These are phyloP conservation scores for Macquaria ambigua DNA, from an alignment of 2,113 vertebrate species.

Conservation along the genomic window DNA sequence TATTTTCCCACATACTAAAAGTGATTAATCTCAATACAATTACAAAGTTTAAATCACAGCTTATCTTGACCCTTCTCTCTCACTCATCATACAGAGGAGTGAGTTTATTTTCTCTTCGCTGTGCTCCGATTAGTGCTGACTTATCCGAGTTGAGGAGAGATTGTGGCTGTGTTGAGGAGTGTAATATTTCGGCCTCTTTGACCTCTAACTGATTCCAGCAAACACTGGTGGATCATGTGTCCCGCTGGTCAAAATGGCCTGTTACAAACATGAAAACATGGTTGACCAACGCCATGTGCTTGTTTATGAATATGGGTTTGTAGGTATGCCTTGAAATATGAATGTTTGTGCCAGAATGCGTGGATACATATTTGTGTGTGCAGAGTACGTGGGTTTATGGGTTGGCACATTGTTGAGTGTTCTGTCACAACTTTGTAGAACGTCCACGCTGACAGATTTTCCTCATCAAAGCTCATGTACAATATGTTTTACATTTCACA, in stretches of 20 bases:
- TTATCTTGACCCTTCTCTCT: constrained; percentile 50
- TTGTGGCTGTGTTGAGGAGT: constrained; percentile 7
- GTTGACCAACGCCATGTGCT: constrained; percentile 3
- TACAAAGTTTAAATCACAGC: constrained; percentile 12
- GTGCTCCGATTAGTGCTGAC: constrained; percentile 44
- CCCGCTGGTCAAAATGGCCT: not conserved
- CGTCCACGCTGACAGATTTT: constrained; percentile 15
- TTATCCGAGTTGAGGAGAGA: constrained; percentile 34
- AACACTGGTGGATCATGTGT: constrained; percentile 26
- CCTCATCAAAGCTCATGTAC: constrained; percentile 19
- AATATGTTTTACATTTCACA: constrained; percentile 20
- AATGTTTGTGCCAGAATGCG: not conserved
- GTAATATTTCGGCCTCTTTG: constrained; percentile 47
- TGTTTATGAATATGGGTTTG: constrained; percentile 32
- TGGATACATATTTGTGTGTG: constrained; percentile 3
- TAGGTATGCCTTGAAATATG: constrained; percentile 28
- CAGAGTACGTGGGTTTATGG: not conserved
- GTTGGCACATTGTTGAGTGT: not conserved
- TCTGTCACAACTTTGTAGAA: constrained; percentile 16
- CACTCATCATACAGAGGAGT: constrained; percentile 51
- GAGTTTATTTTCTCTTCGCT: constrained; percentile 72
- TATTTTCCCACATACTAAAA: constrained; percentile 47
- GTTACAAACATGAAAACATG: constrained; percentile 20
- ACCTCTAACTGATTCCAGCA: constrained; percentile 31
- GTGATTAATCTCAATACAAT: constrained; percentile 33